phyloP scores from a whole-genome alignment of 2,888 invertebrate genomes.

The Orthonevra nobilis region DNA sequence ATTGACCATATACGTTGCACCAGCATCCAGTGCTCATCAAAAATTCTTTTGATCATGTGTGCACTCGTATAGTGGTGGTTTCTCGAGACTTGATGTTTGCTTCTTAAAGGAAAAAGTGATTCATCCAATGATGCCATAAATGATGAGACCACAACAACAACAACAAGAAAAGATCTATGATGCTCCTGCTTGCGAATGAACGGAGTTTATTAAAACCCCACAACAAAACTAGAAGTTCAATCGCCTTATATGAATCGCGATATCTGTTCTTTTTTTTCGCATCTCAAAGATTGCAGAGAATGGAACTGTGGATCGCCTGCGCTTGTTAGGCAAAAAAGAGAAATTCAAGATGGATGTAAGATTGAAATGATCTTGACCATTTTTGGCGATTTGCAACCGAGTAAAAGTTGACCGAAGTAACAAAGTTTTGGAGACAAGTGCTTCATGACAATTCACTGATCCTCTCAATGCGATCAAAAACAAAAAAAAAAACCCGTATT shows the following conservation, averaged over 20 bases:
- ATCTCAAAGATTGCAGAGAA: too few relatives aligned
- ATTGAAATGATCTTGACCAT: slow-evolving; percentile 60
- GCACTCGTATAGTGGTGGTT: too few relatives aligned
- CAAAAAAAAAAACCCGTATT: background rate
- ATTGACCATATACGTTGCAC: slow-evolving; percentile 62
- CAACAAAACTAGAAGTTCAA: slow-evolving; percentile 61
- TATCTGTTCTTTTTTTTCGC: slow-evolving; percentile 19
- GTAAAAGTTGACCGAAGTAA: too few relatives aligned
- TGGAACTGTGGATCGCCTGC: too few relatives aligned
- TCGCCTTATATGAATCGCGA: slow-evolving; percentile 53
- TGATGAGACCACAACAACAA: slow-evolving; percentile 19
- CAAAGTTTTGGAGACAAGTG: slow-evolving; percentile 51
- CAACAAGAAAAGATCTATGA: slow-evolving; percentile 55
- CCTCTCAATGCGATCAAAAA: slow-evolving; percentile 4
- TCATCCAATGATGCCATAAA: slow-evolving; percentile 58
- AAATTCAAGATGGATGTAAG: slow-evolving; percentile 69
- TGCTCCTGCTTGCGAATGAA: slow-evolving; percentile 46
- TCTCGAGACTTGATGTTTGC: too few relatives aligned
- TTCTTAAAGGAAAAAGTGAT: slow-evolving; percentile 62
- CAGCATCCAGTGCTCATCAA: slow-evolving; percentile 66
- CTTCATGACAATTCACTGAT: slow-evolving; percentile 2
- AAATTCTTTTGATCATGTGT: slow-evolving; percentile 65
- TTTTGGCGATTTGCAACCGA: slow-evolving; percentile 51
- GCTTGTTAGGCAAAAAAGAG: slow-evolving; percentile 63
- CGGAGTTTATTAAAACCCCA: slow-evolving; percentile 66